Evolutionary conservation across 2,888 invertebrate species (phyloP).

Genomic region (Metalampra italica): DNA sequence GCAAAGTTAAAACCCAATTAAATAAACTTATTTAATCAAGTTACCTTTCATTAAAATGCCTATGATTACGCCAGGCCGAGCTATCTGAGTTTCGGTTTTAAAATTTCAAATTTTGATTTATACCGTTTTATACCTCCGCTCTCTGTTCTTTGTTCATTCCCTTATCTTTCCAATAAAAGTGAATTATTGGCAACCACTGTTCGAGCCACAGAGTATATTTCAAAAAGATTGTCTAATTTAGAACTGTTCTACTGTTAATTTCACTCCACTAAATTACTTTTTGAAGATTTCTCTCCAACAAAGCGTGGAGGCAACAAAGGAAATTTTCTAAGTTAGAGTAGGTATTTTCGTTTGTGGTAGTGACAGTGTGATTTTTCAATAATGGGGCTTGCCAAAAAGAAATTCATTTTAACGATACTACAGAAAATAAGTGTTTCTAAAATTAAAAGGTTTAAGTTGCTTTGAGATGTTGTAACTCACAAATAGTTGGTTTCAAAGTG

Average conservation of each 20-base stretch:
- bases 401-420: no score
- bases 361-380: background rate
- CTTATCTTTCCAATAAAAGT: conserved; percentile 72
- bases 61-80: conserved; percentile 6
- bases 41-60: conserved; percentile 12
- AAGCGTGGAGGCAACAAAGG: conserved; percentile 6
- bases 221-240: conserved; percentile 71
- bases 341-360: background rate
- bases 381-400: no score
- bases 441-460: no score
- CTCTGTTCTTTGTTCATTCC: conserved; percentile 55
- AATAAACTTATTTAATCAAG: conserved; percentile 6
- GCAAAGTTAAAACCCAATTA: background rate
- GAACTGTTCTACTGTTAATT: conserved; percentile 56
- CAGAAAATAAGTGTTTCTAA: no score
- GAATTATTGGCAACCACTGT: conserved; percentile 62
- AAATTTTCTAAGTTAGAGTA: background rate
- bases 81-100: conserved; percentile 35
- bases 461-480: no score
- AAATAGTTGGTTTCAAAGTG: no score
- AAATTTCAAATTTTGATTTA: conserved; percentile 58
- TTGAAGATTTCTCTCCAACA: conserved; percentile 7
- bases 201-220: conserved; percentile 56
- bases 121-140: conserved; percentile 23
- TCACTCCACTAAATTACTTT: conserved; percentile 10